Conservation (phyloP, 2,888 invertebrate species). For the Limnephilus marmoratus region DNA sequence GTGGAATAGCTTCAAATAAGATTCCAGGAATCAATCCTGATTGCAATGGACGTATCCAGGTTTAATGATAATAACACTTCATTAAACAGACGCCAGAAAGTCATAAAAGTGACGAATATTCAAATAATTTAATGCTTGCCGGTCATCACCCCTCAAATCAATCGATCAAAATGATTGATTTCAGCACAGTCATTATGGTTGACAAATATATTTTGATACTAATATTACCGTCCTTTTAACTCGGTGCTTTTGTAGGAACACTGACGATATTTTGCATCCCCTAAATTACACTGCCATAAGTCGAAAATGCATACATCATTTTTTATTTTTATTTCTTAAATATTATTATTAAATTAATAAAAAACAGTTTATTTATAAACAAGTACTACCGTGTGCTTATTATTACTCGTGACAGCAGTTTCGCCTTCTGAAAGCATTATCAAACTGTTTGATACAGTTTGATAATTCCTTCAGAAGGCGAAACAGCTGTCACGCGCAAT, state of each 20-base stretch:
- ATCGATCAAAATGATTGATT: slow-evolving; percentile 21
- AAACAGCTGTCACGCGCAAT: no score
- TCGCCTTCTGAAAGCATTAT: no score
- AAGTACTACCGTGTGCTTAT: no score
- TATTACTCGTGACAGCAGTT: no score
- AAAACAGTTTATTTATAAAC: no score
- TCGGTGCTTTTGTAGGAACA: neutral
- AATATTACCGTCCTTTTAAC: neutral
- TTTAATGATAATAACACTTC: neutral
- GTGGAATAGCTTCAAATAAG: slow-evolving; percentile 19
- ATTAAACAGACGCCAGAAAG: slow-evolving; percentile 32
- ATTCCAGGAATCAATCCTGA: slow-evolving; percentile 23
- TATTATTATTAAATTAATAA: no score
- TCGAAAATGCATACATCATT: no score
- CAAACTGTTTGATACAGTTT: no score
- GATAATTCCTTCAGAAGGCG: no score
- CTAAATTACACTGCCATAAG: no score
- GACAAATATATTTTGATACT: neutral
- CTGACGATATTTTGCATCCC: no score
- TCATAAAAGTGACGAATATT: neutral
- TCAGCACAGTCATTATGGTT: neutral
- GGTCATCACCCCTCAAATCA: neutral
- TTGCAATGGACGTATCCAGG: neutral
- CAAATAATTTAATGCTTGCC: slow-evolving; percentile 1
- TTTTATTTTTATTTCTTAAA: no score